phyloP scores from a whole-genome alignment of 2,113 vertebrate genomes.

The Mugil cephalus region DNA sequence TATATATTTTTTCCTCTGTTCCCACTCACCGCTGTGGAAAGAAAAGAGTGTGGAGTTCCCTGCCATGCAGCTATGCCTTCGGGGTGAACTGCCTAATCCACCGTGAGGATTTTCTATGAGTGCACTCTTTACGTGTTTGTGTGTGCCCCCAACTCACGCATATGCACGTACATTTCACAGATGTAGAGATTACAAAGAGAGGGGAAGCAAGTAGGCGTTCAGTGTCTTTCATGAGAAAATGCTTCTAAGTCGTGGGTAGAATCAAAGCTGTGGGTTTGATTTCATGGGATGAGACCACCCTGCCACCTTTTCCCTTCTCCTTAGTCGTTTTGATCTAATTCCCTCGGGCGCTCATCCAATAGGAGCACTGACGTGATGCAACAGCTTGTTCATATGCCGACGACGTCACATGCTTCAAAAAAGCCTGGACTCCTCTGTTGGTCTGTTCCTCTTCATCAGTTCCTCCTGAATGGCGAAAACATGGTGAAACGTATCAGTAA shows the following conservation, averaged over 20 bases:
- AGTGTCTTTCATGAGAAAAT: conserved; percentile 7
- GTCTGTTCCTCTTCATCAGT: too few relatives aligned
- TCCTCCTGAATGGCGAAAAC: too few relatives aligned
- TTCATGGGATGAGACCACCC: conserved; percentile 2
- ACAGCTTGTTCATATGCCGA: too few relatives aligned
- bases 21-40: conserved; percentile 12
- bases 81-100: conserved; percentile 36
- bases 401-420: too few relatives aligned
- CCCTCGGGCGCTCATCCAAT: too few relatives aligned
- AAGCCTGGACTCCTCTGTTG: too few relatives aligned
- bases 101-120: conserved; percentile 31
- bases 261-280: conserved; percentile 19
- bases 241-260: conserved; percentile 7
- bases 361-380: too few relatives aligned
- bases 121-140: conserved; percentile 14
- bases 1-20: neutral
- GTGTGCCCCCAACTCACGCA: neutral
- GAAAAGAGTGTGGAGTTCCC: neutral
- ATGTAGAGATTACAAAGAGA: conserved; percentile 24
- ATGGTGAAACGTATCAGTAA: too few relatives aligned
- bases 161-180: neutral
- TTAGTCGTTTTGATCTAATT: too few relatives aligned
- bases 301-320: neutral
- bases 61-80: conserved; percentile 20
- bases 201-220: conserved; percentile 12